Evolutionary conservation across 2,797 vertebrate genomes (phyloP).

Genomic region (Bryconaethiops microstoma): DNA sequence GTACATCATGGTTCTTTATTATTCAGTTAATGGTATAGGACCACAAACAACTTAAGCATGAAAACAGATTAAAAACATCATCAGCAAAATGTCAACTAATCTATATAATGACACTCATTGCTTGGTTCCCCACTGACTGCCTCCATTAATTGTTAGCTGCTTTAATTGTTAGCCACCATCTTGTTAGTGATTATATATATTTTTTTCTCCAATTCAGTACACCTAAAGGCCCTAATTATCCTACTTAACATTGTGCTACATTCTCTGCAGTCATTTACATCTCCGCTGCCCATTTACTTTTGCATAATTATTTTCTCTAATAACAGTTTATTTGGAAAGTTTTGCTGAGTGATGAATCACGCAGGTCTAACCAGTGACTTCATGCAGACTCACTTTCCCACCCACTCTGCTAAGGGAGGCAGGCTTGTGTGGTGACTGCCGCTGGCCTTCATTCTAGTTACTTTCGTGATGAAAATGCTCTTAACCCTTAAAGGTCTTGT

Average conservation of each 20-base stretch:
- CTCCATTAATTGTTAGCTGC: too few relatives aligned
- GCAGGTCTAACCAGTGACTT: neutral
- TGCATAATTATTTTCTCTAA: neutral
- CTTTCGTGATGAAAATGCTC: neutral
- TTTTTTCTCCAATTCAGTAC: neutral
- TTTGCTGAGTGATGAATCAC: neutral
- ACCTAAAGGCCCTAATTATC: neutral
- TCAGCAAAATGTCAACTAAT: neutral
- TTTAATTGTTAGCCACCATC: neutral
- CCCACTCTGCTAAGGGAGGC: neutral
- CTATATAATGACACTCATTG: neutral
- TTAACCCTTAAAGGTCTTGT: neutral
- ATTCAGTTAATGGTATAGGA: too few relatives aligned
- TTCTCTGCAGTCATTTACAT: constrained; percentile 4
- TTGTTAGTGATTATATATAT: neutral
- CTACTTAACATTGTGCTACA: neutral
- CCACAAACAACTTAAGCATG: neutral
- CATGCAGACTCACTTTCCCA: neutral
- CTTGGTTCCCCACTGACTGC: neutral
- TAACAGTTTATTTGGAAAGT: neutral
- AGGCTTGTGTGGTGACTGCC: too few relatives aligned
- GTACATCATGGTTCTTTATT: too few relatives aligned
- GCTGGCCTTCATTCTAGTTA: neutral
- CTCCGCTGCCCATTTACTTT: neutral
- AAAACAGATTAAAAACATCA: neutral